Evolutionary conservation across 2,113 vertebrate species (phyloP).

Genomic region (Gopherus flavomarginatus): DNA sequence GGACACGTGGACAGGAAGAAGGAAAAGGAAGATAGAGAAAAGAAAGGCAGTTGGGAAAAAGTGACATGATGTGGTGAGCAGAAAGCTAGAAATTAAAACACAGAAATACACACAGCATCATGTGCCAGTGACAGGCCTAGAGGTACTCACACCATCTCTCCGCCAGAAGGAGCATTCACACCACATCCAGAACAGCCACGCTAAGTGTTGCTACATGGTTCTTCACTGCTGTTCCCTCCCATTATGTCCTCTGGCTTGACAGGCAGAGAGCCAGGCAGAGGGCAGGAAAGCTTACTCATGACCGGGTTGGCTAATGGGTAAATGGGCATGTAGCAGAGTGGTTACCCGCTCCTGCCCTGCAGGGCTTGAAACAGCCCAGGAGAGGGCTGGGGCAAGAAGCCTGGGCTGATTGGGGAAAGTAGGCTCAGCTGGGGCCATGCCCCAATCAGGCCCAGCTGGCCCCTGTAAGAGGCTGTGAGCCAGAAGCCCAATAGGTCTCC

Average conservation of each 20-base stretch:
- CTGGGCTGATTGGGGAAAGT: too few relatives aligned
- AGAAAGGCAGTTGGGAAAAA: constrained; percentile 71
- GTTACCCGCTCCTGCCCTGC: too few relatives aligned
- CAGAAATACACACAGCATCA: not conserved
- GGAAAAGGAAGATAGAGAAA: constrained; percentile 75
- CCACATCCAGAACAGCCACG: not conserved
- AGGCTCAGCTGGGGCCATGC: too few relatives aligned
- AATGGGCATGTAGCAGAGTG: not conserved
- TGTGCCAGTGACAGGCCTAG: constrained; percentile 23
- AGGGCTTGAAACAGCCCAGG: too few relatives aligned
- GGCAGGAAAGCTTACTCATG: not conserved
- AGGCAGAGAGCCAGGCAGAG: not conserved
- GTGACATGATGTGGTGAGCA: constrained; percentile 51
- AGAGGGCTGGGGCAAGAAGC: too few relatives aligned
- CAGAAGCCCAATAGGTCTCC: too few relatives aligned
- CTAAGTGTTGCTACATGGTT: not conserved
- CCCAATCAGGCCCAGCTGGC: too few relatives aligned
- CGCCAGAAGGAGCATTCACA: not conserved
- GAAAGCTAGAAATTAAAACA: constrained; percentile 64
- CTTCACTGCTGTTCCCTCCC: too few relatives aligned
- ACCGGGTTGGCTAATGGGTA: not conserved
- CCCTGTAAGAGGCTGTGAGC: too few relatives aligned
- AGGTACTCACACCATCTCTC: not conserved
- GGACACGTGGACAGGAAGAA: constrained; percentile 60
- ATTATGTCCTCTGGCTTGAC: not conserved